Evolutionary conservation across 2,113 vertebrate genomes (phyloP).

Genomic region (Prionailurus viverrinus): DNA sequence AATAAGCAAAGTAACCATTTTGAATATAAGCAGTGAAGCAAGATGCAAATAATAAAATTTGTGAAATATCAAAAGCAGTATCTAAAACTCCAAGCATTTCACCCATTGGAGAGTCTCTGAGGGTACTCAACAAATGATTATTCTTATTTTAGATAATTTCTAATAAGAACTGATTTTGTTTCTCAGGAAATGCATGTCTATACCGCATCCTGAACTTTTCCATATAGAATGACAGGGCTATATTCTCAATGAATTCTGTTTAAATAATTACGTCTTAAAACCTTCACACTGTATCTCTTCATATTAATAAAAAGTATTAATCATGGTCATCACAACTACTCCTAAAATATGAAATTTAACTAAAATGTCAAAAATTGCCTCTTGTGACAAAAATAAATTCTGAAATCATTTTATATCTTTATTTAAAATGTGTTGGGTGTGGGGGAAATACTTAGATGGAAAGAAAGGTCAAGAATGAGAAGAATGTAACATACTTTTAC

Average conservation of each 20-base stretch:
- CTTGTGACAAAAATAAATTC: background rate
- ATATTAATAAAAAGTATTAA: background rate
- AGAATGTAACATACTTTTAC: background rate
- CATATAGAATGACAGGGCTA: background rate
- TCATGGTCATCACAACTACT: background rate
- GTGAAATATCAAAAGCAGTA: background rate
- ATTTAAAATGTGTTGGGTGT: background rate
- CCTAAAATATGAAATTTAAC: background rate
- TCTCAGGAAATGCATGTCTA: background rate
- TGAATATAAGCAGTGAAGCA: background rate
- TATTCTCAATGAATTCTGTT: background rate
- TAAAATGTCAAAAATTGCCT: background rate
- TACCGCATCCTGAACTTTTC: background rate
- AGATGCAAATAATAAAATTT: background rate
- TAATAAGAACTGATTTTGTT: background rate
- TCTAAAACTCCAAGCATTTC: background rate
- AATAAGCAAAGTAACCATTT: background rate
- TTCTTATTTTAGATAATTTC: constrained; percentile 29
- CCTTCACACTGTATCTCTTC: background rate
- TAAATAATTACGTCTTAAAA: background rate
- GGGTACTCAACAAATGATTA: background rate
- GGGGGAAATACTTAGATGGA: fast-evolving
- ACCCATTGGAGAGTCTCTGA: background rate
- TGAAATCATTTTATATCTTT: background rate
- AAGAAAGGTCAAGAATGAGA: background rate